Conservation (phyloP, 2,888 invertebrate genomes). For the Melinaea marsaeus region DNA sequence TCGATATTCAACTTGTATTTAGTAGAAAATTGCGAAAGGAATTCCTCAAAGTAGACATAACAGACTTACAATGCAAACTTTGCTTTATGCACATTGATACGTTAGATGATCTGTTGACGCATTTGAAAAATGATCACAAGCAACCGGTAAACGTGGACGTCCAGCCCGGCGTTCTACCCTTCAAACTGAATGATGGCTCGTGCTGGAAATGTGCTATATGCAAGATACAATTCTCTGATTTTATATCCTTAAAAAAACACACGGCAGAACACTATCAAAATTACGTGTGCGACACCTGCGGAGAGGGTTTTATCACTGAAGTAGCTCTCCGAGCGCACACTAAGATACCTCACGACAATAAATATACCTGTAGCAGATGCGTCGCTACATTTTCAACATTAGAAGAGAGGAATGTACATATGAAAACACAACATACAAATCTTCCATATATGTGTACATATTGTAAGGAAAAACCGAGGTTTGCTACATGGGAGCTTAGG, state of each 20-base stretch:
- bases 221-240: conserved; percentile 62
- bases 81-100: conserved; percentile 63
- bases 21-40: conserved; percentile 66
- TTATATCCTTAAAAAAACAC: conserved; percentile 63
- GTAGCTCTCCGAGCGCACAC: conserved; percentile 62
- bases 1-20: conserved; percentile 63
- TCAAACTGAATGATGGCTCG: conserved; percentile 63
- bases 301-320: conserved; percentile 69
- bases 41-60: conserved; percentile 67
- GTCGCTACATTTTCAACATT: conserved; percentile 64
- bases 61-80: conserved; percentile 67
- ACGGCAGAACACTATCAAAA: conserved; percentile 68
- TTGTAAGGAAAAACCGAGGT: conserved; percentile 68
- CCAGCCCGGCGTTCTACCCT: conserved; percentile 67
- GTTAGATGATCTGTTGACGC: conserved; percentile 58
- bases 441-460: conserved; percentile 67
- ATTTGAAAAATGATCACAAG: conserved; percentile 67
- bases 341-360: conserved; percentile 65
- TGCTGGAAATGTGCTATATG: conserved; percentile 70
- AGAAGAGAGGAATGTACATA: conserved; percentile 62
- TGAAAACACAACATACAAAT: conserved; percentile 65
- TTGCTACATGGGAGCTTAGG: conserved; percentile 67
- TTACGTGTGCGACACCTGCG: conserved; percentile 70
- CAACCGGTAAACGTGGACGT: conserved; percentile 66
- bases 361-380: conserved; percentile 66